Percentiles rank a stretch among this genome's conserved stretches.
Conservation (phyloP, 2,888 invertebrate species). For the Monoplex corrugatus region DNA sequence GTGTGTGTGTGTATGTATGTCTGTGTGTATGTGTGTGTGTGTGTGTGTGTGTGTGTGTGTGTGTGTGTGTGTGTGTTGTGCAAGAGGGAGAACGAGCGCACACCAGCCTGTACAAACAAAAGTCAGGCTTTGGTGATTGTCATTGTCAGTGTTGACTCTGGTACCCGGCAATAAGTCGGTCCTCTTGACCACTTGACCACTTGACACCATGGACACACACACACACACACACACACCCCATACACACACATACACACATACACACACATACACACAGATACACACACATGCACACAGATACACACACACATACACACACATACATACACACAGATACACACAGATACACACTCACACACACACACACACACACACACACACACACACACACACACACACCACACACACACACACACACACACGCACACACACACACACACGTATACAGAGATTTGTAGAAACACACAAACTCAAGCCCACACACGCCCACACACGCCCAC, state of each 20-base stretch:
- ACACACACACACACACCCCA: too few species aligned
- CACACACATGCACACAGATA: not conserved
- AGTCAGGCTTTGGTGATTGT: too few species aligned
- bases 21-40: too few species aligned
- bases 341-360: not conserved
- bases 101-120: too few species aligned
- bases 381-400: not conserved
- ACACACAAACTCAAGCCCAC: not conserved
- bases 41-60: too few species aligned
- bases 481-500: not conserved
- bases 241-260: not conserved
- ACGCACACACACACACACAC: not conserved
- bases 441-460: not conserved
- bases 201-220: too few species aligned
- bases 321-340: not conserved
- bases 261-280: not conserved
- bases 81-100: too few species aligned
- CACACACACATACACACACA: not conserved
- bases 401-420: not conserved
- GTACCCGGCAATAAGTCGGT: too few species aligned
- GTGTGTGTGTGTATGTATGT: too few species aligned
- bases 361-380: not conserved
- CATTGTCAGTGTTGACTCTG: too few species aligned
- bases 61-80: too few species aligned
- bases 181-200: too few species aligned